Base-by-base conservation (phyloP, 2,888 invertebrate genomes). In the Andricus curvator region DNA sequence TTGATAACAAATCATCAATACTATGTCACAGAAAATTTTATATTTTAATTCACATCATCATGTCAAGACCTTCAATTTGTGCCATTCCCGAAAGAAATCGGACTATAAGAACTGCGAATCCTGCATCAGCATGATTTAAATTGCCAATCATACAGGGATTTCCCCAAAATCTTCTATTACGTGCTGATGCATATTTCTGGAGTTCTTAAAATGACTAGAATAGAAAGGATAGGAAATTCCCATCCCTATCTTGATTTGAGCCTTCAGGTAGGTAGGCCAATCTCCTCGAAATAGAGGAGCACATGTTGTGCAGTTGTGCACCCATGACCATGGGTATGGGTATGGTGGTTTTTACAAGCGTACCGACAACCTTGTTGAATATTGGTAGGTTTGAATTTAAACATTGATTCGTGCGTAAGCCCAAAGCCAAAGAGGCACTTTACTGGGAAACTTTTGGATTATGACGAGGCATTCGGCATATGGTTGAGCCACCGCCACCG, bases 401-500 rank as follows among this genome's bases (percentile, higher is more conserved):
- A 51, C 51, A 51, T 51, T 51, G 20, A 51, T 20, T 20, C 17
- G 20, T 20, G 20, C 17, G 22, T 11, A 62, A 9, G 11, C 4
- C n/a, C 11, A 22, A 62, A 62, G 11, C 22, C 60, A 62, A 62
- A 62, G 60, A 62, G 22, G 22, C 60, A 62, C 60, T 62, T 62
- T 62, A 83, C 87, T 85, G 85, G 87, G 87, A 86, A 87, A 87
- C 82, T 80, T 80, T 62, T 33, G 85, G 82, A 86, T 85, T 84
- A 76, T 64, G 78, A 78, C 41, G 11, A 3, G 22, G 60, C 60
- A 62, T 62, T 13, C 15, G 44, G 44, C 15, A 13, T 13, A 62
- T 22, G 60, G 60, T 25, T 83, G 83, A 84, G 77, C 81, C 86
- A 88, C 88, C 89, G 88, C 11, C 41, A 44, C 44, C 44, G 44